A percentile compares a stretch with the other conserved stretches of the same genome.
phyloP scores from a whole-genome alignment of 2,113 vertebrate species.

The Todiramphus saurophagus region DNA sequence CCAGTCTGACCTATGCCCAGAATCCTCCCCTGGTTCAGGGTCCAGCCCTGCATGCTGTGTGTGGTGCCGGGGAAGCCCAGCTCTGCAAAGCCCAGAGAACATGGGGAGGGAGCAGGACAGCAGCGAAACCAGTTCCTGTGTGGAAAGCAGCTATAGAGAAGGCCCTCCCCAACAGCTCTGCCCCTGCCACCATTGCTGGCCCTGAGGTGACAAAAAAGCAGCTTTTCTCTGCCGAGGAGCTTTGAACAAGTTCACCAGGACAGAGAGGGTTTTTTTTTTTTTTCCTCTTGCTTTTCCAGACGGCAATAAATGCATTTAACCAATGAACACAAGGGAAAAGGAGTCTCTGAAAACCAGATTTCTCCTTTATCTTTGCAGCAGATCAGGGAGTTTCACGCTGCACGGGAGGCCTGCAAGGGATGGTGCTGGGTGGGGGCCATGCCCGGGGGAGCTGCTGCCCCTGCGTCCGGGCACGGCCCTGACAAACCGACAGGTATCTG shows the following conservation, averaged over 20 bases:
- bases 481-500: background rate
- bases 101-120: no score
- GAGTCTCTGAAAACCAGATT: background rate
- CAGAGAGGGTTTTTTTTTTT: background rate
- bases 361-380: background rate
- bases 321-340: background rate
- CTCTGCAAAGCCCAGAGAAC: background rate
- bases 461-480: accelerated
- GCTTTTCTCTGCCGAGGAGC: background rate
- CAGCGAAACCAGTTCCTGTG: background rate
- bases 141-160: background rate
- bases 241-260: accelerated
- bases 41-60: background rate
- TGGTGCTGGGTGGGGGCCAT: background rate
- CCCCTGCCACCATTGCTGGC: background rate
- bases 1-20: accelerated
- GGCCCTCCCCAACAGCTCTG: background rate
- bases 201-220: background rate
- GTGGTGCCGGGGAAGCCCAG: background rate
- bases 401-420: background rate
- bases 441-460: background rate
- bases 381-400: background rate
- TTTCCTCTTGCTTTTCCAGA: background rate
- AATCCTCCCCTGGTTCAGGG: background rate
- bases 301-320: background rate